A percentile compares a stretch with the other conserved stretches of the same genome.
These are phyloP conservation scores for Bergia sp. DNA, from an alignment of 92 coral and sea anemone genomes.

Conservation along the genomic window DNA sequence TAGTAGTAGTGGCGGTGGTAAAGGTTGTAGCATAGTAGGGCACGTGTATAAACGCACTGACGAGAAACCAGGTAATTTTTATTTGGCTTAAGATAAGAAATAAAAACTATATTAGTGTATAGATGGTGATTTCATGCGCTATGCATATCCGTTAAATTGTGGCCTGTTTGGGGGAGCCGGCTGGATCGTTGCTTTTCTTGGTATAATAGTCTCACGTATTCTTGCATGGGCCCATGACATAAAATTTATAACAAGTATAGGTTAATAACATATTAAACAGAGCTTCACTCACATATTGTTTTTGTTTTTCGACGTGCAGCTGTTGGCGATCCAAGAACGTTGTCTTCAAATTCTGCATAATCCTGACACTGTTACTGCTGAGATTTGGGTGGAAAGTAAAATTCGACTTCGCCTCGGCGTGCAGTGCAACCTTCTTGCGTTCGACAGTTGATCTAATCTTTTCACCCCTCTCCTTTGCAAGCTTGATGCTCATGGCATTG, in stretches of 20 bases:
- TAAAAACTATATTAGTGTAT: too few relatives aligned
- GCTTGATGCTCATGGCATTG: conserved; percentile 85
- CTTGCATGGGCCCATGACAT: not conserved
- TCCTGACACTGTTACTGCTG: conserved; percentile 91
- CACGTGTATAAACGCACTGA: too few relatives aligned
- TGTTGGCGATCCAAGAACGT: conserved; percentile 96
- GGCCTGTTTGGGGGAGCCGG: too few relatives aligned
- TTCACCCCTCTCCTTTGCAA: conserved; percentile 85
- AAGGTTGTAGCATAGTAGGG: too few relatives aligned
- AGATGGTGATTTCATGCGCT: too few relatives aligned
- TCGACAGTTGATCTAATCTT: conserved; percentile 53
- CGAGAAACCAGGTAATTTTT: too few relatives aligned
- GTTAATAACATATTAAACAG: not conserved
- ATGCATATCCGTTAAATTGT: too few relatives aligned
- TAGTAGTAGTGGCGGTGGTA: too few relatives aligned
- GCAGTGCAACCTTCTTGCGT: conserved; percentile 56
- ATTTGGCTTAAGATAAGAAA: too few relatives aligned
- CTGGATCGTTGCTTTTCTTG: too few relatives aligned
- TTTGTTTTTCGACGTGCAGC: conserved; percentile 89
- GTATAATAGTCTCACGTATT: too few relatives aligned
- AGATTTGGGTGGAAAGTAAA: conserved; percentile 97
- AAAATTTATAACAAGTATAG: not conserved
- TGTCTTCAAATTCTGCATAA: conserved; percentile 88
- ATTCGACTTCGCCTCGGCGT: conserved; percentile 66
- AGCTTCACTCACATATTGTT: conserved; percentile 73